phyloP scores from a whole-genome alignment of 2,797 vertebrate genomes.

The Pangasius krempfi region DNA sequence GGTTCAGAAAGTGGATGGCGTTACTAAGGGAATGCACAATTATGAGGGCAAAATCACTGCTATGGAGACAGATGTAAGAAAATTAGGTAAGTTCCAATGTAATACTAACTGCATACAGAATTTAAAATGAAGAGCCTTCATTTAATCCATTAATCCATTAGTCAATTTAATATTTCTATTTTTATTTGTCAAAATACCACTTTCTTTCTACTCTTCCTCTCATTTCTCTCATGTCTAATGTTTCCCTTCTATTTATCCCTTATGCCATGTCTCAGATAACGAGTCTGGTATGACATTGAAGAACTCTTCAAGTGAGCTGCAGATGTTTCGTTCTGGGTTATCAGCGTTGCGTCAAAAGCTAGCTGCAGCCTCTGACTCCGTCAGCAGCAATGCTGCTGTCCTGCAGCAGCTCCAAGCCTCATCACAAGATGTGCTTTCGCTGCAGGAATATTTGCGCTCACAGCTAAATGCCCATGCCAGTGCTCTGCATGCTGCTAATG shows the following conservation, averaged over 20 bases:
- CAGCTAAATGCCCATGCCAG: constrained; percentile 84
- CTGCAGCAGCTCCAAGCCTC: constrained; percentile 86
- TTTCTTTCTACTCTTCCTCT: constrained; percentile 11
- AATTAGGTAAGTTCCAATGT: constrained; percentile 83
- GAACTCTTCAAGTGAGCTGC: constrained; percentile 89
- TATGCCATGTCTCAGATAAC: constrained; percentile 75
- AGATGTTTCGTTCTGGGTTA: constrained; percentile 88
- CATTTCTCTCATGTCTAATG: constrained; percentile 24
- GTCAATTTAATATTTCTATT: not conserved
- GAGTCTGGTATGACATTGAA: constrained; percentile 87
- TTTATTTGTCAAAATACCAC: not conserved
- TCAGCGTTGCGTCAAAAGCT: constrained; percentile 86
- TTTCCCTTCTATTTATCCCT: not conserved
- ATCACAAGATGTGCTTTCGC: constrained; percentile 79
- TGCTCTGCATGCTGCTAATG: constrained; percentile 84
- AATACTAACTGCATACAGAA: not conserved
- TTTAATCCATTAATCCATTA: not conserved
- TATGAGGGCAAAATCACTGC: constrained; percentile 89
- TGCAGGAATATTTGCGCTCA: constrained; percentile 85
- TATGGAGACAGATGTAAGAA: constrained; percentile 89
- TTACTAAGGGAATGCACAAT: constrained; percentile 88
- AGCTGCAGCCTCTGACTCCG: constrained; percentile 84
- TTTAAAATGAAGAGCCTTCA: not conserved
- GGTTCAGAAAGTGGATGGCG: constrained; percentile 94
- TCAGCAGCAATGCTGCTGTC: constrained; percentile 84